phyloP scores from a whole-genome alignment of 2,888 invertebrate genomes.

The Drosophila leonis region DNA sequence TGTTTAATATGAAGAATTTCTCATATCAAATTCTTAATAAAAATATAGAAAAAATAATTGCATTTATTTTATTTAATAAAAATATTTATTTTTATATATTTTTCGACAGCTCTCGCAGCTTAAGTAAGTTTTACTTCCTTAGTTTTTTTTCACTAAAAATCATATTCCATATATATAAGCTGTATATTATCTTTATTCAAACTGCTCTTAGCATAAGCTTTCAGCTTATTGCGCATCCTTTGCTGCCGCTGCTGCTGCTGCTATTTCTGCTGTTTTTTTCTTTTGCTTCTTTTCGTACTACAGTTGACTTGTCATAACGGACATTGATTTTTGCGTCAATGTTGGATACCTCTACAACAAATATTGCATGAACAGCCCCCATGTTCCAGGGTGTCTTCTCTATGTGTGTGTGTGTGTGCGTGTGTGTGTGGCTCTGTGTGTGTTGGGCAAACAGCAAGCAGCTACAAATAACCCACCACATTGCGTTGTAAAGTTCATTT shows the following conservation, averaged over 20 bases:
- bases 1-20: too few species aligned
- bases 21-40: too few species aligned
- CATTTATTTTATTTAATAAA: not conserved
- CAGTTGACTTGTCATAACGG: slow-evolving; percentile 49
- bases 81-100: not conserved
- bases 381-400: slow-evolving; percentile 53
- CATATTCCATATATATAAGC: not conserved
- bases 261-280: not conserved
- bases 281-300: slow-evolving; percentile 7
- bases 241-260: not conserved
- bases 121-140: not conserved
- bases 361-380: slow-evolving; percentile 32
- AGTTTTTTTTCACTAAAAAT: slow-evolving; percentile 13
- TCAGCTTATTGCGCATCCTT: slow-evolving; percentile 15
- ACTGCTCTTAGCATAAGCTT: not conserved
- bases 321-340: slow-evolving; percentile 78
- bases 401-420: not conserved
- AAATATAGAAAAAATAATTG: too few species aligned
- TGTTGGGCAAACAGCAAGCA: slow-evolving; percentile 54
- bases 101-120: not conserved
- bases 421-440: slow-evolving; percentile 31
- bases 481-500: slow-evolving; percentile 79
- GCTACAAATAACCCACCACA: slow-evolving; percentile 52
- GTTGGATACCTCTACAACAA: slow-evolving; percentile 29
- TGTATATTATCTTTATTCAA: not conserved